Evolutionary conservation across 2,888 invertebrate genomes (phyloP), one percentile per base, ranked within the genome.

Genomic region (Odontothrips loti): DNA sequence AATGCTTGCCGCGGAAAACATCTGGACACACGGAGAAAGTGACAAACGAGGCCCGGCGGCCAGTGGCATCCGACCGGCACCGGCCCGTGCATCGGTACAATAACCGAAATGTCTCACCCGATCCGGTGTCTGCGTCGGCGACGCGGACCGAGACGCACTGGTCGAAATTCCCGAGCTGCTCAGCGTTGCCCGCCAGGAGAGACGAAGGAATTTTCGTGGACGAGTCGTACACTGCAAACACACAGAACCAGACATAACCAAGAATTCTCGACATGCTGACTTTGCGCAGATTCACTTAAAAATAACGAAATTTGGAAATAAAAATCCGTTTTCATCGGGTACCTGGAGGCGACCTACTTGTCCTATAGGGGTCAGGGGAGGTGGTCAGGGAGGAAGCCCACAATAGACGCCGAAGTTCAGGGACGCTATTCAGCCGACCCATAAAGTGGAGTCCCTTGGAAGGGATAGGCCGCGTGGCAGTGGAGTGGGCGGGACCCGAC

Each of bases 181-280:
- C 75, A 15, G 80, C 82, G 81, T 83, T 83, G 79, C 83, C 83
- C n/a, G 83, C 82, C 43, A 83, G 29, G 20, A 83, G 47, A 0
- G 82, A 82, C 10, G 82, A 79, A 10, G 83, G 83, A 15, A 84
- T 79, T 23, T 83, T 82, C 12, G 82, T 82, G 6, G 83, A 82
- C 29, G 83, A 27, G 63, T 84, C 83, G 81, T 83, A 84, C 83
- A 84, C 83, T 83, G 79, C 34, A 2, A 6, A 43, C 34, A 43
- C 34, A 43, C 34, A 6, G 34, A 6, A 43, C 34, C 34, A 43
- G 34, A 43, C 6, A 43, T 43, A 2, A 43, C 34, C 34, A 6
- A 43, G 34, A 43, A 43, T 43, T 43, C 34, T 4, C 34, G 3
- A 43, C 34, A 43, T 43, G 34, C 34, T 4, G 34, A n/a, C 34